These are phyloP conservation scores for Linurgus olivaceus DNA, from an alignment of 2,797 vertebrate species.

Conservation along the genomic window DNA sequence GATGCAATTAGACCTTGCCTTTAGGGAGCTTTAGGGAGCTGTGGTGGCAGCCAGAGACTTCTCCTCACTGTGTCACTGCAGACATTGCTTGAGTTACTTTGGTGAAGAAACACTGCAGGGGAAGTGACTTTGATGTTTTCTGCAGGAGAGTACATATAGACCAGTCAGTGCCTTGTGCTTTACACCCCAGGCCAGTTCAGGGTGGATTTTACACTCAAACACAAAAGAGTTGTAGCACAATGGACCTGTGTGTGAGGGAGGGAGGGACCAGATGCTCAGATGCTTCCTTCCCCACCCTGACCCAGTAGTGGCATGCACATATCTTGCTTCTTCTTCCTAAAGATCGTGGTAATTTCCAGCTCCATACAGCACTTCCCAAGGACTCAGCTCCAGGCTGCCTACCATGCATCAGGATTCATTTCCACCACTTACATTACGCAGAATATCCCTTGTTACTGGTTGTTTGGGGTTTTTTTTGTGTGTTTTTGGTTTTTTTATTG, in stretches of 20 bases:
- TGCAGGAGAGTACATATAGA: neutral
- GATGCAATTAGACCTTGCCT: neutral
- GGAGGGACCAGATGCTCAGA: neutral
- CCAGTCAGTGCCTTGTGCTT: neutral
- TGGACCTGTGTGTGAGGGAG: neutral
- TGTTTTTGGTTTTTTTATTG: accelerated
- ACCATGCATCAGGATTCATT: neutral
- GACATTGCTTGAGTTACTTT: neutral
- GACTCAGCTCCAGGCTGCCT: neutral
- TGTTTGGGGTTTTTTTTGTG: neutral
- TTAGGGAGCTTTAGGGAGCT: neutral
- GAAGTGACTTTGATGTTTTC: neutral
- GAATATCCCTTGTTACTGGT: neutral
- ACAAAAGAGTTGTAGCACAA: neutral
- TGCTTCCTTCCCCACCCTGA: neutral
- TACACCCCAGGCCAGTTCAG: accelerated
- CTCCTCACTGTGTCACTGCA: neutral
- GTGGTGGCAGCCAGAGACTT: neutral
- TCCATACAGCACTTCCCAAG: accelerated
- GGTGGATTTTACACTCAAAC: neutral
- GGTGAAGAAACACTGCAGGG: neutral
- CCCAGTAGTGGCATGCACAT: neutral
- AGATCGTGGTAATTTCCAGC: neutral
- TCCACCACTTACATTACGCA: neutral
- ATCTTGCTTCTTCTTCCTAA: neutral